Evolutionary conservation across 2,113 vertebrate species (phyloP).

Genomic region (Pantherophis guttatus): DNA sequence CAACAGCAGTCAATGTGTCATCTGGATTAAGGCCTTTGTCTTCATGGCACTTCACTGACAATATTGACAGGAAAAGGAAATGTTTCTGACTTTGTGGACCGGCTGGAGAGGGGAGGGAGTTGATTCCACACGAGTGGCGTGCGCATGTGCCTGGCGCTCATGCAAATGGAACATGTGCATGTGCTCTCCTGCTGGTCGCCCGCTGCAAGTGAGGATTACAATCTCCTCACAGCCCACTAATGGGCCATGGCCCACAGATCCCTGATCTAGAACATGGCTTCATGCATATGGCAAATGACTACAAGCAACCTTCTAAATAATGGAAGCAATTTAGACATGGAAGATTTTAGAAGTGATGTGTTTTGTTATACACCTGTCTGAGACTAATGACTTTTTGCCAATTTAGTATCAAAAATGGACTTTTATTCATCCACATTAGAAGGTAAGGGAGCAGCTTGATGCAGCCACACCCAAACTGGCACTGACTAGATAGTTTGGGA

Average conservation of each 20-base stretch:
- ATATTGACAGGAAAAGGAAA: neutral
- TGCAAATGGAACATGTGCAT: too few relatives aligned
- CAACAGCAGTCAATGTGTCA: neutral
- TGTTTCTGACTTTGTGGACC: too few relatives aligned
- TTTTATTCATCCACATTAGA: neutral
- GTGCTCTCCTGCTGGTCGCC: rapidly evolving
- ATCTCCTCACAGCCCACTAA: too few relatives aligned
- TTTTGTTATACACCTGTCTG: neutral
- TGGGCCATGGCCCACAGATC: neutral
- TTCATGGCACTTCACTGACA: neutral
- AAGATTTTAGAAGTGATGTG: neutral
- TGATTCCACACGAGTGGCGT: too few relatives aligned
- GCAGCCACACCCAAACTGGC: neutral
- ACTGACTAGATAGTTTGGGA: neutral
- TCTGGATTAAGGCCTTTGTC: neutral
- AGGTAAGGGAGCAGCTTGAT: neutral
- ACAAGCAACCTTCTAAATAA: neutral
- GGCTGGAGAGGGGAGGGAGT: too few relatives aligned
- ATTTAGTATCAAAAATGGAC: neutral
- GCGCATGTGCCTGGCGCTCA: too few relatives aligned
- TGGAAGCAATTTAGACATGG: neutral
- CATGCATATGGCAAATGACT: neutral
- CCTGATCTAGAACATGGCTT: neutral
- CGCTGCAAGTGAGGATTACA: too few relatives aligned
- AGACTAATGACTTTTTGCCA: neutral